Evolutionary conservation across 2,888 invertebrate genomes (phyloP), one percentile per base, ranked within the genome.

Genomic region (Protophormia terraenovae): DNA sequence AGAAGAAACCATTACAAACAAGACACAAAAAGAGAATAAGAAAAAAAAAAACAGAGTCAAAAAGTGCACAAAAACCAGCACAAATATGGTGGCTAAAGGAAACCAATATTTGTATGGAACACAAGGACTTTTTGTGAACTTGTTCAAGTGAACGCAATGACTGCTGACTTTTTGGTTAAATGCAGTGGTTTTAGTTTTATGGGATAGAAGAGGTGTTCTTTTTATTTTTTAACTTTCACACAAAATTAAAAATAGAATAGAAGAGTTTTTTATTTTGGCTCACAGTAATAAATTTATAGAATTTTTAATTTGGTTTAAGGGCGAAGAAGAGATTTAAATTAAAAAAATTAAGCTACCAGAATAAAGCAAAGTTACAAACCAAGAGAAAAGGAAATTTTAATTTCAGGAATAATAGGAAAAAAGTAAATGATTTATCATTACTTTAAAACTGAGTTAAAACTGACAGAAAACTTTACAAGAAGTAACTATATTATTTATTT

Each of bases 131-230:
- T 69, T 79, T 50, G 16, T 19, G 14, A n/a, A 24, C 8, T n/a
- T 38, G 38, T 19, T 55, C 29, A 55, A n/a, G 4, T 55, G 50
- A 67, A 81, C 50, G 60, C 67, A 81, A 75, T 67, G 73, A 60
- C 66, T 81, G 81, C 73, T 81, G 81, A 67, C 81, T 81, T 81
- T 73, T 58, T 75, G 81, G 81, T 38, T 79, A 27, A 60, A 60
- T 73, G 50, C 60, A 75, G 73, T 81, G 81, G 81, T 81, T 81
- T 75, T 12, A 50, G 22, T 41, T 81, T 67, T 27, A 72, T 32
- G 24, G 16, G 32, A 12, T n/a, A n/a, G 12, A 50, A 24, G 6
- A n/a, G n/a, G n/a, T n/a, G n/a, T n/a, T n/a, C n/a, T n/a, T n/a
- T 2, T 58, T 67, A 1, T 47, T 71, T 22, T 71, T 35, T 41